These are phyloP conservation scores for Melipona quadrifasciata DNA, from an alignment of 1,140 invertebrate species.

Conservation along the genomic window DNA sequence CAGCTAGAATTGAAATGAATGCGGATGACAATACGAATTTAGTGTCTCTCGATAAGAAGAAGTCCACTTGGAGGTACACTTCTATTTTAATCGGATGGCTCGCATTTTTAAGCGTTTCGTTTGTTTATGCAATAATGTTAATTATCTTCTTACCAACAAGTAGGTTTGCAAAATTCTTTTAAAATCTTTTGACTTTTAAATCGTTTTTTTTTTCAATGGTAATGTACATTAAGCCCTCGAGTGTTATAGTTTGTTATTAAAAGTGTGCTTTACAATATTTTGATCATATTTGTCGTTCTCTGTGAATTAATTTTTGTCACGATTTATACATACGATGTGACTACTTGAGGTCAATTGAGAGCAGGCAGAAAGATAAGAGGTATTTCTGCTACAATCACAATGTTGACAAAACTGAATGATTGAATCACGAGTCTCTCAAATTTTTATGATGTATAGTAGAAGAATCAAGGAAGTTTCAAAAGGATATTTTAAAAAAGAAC, in stretches of 20 bases:
- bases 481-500: background rate
- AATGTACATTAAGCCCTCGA: background rate
- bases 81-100: conserved; percentile 69
- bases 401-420: background rate
- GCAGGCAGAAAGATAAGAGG: background rate
- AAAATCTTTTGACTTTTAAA: background rate
- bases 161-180: background rate
- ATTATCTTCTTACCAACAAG: conserved; percentile 58
- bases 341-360: background rate
- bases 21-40: conserved; percentile 71
- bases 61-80: conserved; percentile 62
- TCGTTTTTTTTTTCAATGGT: background rate
- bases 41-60: conserved; percentile 39
- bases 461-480: too few species aligned
- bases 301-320: too few species aligned
- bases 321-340: too few species aligned
- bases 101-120: conserved; percentile 55
- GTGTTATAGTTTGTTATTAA: too few species aligned
- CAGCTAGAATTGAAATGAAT: conserved; percentile 63
- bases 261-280: too few species aligned
- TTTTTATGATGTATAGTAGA: background rate
- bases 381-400: background rate
- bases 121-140: conserved; percentile 67
- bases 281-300: too few species aligned
- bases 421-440: background rate